Percentiles rank a stretch among this genome's conserved stretches.
Conservation (phyloP, 2,797 vertebrate genomes). For the Lagorchestes hirsutus region DNA sequence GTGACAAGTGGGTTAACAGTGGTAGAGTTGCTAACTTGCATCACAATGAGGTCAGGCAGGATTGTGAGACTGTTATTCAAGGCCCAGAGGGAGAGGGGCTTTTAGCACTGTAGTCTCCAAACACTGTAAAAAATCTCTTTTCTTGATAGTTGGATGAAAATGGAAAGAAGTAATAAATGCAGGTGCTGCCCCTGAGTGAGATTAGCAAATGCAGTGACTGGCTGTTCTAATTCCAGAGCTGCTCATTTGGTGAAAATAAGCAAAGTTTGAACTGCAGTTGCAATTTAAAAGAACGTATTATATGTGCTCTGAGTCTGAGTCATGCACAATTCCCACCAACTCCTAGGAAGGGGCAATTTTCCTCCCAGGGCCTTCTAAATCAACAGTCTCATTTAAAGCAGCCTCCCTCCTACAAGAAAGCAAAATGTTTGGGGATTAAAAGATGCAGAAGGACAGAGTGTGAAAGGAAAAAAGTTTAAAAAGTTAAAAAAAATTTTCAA, state of each 20-base stretch:
- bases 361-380: conserved; percentile 1
- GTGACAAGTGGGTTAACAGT: not conserved
- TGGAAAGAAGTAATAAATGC: fast-evolving
- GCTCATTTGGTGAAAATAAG: conserved; percentile 26
- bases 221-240: not conserved
- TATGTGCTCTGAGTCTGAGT: not conserved
- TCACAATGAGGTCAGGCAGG: fast-evolving
- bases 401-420: not conserved
- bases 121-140: not conserved
- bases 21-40: not conserved
- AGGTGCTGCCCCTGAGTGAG: not conserved
- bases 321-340: not conserved
- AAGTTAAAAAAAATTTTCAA: not conserved
- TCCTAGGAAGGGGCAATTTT: not conserved
- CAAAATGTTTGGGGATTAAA: not conserved
- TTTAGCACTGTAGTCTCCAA: not conserved
- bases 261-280: not conserved
- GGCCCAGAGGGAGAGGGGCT: not conserved
- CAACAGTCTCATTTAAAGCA: conserved; percentile 1
- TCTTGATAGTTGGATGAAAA: not conserved
- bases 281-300: not conserved
- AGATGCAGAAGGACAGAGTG: not conserved
- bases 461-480: not conserved
- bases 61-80: not conserved
- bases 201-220: fast-evolving